Conservation (phyloP, 2,888 invertebrate species). For the Ceratothoa steindachneri region DNA sequence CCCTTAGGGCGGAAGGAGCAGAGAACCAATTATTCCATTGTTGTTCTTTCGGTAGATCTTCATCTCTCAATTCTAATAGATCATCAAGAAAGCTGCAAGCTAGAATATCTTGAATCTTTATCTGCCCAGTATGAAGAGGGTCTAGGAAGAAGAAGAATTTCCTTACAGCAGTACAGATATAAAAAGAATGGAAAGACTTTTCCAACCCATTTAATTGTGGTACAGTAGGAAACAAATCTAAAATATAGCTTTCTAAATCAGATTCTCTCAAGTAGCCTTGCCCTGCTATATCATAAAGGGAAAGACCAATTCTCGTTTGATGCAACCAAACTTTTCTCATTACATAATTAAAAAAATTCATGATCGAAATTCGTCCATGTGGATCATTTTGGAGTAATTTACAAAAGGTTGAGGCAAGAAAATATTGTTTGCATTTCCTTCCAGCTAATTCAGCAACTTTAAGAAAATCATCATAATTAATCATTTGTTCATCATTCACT, state of each 20-base stretch:
- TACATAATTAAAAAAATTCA: constrained; percentile 87
- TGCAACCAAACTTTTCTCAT: constrained; percentile 93
- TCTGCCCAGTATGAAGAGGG: constrained; percentile 77
- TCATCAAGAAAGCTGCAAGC: constrained; percentile 89
- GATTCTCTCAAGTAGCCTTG: constrained; percentile 83
- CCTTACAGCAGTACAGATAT: constrained; percentile 90
- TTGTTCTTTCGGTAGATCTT: constrained; percentile 73
- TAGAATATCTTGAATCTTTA: constrained; percentile 84
- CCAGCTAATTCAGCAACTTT: constrained; percentile 72
- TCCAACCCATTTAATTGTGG: constrained; percentile 85
- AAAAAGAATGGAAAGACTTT: constrained; percentile 90
- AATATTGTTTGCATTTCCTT: constrained; percentile 63
- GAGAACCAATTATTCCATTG: constrained; percentile 90
- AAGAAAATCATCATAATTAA: constrained; percentile 78
- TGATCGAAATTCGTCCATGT: constrained; percentile 79
- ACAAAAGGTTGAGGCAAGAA: constrained; percentile 80
- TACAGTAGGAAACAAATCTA: constrained; percentile 85
- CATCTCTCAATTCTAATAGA: constrained; percentile 79
- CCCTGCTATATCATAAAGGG: constrained; percentile 86
- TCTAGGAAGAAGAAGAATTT: constrained; percentile 96
- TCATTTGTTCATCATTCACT: constrained; percentile 72
- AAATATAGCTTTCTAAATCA: constrained; percentile 90
- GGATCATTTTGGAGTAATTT: constrained; percentile 80
- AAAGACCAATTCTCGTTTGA: constrained; percentile 88
- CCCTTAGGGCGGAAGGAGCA: constrained; percentile 77